Evolutionary conservation across 2,888 invertebrate genomes (phyloP).

Genomic region (Harpagoxenus sublaevis): DNA sequence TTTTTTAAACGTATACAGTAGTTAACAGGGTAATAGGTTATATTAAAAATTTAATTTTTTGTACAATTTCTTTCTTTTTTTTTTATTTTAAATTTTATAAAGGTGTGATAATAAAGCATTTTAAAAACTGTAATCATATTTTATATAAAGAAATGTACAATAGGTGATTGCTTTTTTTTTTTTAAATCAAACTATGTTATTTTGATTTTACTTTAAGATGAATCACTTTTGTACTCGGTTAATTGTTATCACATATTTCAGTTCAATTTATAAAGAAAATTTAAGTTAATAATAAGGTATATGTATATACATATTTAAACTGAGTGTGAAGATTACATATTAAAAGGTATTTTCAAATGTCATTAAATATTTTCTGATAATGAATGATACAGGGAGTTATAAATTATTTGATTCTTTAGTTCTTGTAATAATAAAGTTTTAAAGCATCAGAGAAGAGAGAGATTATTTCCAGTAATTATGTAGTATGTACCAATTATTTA

Average conservation of each 20-base stretch:
- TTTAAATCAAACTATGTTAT: not conserved
- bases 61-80: not conserved
- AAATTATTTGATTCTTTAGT: not conserved
- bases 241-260: not conserved
- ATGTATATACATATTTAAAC: no score
- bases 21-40: not conserved
- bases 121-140: not conserved
- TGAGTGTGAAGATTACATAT: no score
- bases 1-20: not conserved
- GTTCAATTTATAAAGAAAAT: not conserved
- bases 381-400: not conserved
- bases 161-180: not conserved
- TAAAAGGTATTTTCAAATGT: not conserved
- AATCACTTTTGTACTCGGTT: not conserved
- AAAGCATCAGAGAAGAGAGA: not conserved
- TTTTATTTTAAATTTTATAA: not conserved
- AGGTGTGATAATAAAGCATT: not conserved
- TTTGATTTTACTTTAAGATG: not conserved
- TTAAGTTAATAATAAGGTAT: not conserved
- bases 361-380: not conserved
- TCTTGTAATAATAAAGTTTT: not conserved
- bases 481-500: not conserved
- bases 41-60: not conserved
- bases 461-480: not conserved
- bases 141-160: not conserved